Base-by-base conservation (phyloP, 2,888 invertebrate genomes). In the Ctenicera cuprea region DNA sequence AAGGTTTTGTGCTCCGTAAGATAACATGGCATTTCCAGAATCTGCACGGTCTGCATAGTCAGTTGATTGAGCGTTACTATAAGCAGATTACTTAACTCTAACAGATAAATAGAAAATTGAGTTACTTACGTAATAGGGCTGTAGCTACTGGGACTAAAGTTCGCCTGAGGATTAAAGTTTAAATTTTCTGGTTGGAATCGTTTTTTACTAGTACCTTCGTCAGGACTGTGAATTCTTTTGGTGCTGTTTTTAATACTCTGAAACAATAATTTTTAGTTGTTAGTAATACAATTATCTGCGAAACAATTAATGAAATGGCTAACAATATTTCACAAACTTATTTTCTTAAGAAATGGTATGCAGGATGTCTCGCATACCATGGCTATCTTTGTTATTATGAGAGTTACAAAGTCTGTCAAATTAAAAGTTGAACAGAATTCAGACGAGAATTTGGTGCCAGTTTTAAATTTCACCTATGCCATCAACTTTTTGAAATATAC, bases 11-110 rank as follows among this genome's bases (percentile, higher is more conserved):
- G 45, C 20, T 37, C 78, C 78, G 59, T 72, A 77, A 26, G 74
- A 73, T 7, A 68, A 89, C 20, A 93, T 89, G 12, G 91, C 89
- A 64, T 91, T 90, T 1, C 94, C 93, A 48, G 91, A 89, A 80
- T 91, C 91, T 37, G 86, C 45, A 20, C 75, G 62, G 37, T 78
- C 68, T 87, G 77, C 43, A 62, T 72, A 75, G 30, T 57, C 43
- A 18, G 33, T 50, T 0, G 57, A 41, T 33, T 66, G 66, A 52
- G 45, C 52, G 38, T 8, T 18, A 11, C 67, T 71, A 65, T 14
- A 62, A 62, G 22, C 38, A 11, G 20, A 22, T 14, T 50, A 50
- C 8, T 14, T 22, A 12, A 20, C 8, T 7, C 3, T 22, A 48
- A 16, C 22, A 2, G 50, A 9, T 54, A 30, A 30, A 26, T 30